phyloP scores from a whole-genome alignment of 2,888 invertebrate genomes.

The Gasteruption jaculator region DNA sequence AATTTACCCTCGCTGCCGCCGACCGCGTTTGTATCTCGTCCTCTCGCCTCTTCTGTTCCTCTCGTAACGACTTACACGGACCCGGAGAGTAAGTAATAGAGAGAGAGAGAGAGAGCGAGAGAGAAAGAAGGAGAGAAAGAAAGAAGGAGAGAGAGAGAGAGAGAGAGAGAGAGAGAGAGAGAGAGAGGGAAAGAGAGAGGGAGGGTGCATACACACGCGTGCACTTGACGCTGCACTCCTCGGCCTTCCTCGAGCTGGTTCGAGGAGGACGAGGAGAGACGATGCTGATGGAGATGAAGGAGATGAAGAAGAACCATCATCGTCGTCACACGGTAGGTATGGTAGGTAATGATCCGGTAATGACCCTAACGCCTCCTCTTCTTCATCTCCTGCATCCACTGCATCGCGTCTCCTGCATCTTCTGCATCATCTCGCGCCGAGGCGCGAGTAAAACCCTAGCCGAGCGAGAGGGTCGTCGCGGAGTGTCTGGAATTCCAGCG shows the following conservation, averaged over 20 bases:
- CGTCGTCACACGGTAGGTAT: constrained; percentile 47
- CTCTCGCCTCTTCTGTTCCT: constrained; percentile 24
- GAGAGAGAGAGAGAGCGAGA: too few relatives aligned
- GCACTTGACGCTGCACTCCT: too few relatives aligned
- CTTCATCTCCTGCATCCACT: constrained; percentile 18
- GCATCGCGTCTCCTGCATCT: constrained; percentile 15
- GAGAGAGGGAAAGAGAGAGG: too few relatives aligned
- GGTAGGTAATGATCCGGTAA: constrained; percentile 51
- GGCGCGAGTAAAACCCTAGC: too few relatives aligned
- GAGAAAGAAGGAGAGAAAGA: too few relatives aligned
- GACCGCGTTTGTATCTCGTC: constrained; percentile 29
- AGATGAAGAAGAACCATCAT: constrained; percentile 23
- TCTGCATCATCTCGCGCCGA: constrained; percentile 17
- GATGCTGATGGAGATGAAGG: constrained; percentile 6
- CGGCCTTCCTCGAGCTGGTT: neutral
- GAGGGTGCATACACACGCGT: too few relatives aligned
- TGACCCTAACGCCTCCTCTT: constrained; percentile 46
- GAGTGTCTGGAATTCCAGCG: too few relatives aligned
- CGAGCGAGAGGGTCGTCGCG: too few relatives aligned
- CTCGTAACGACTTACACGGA: too few relatives aligned
- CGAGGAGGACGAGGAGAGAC: constrained; percentile 1
- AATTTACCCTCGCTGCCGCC: constrained; percentile 52
- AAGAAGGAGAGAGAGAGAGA: too few relatives aligned
- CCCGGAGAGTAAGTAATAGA: too few relatives aligned
- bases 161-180: too few relatives aligned